A percentile compares a stretch with the other conserved stretches of the same genome.
These are phyloP conservation scores for Drosophila paulistorum DNA, from an alignment of 1,140 invertebrate species.

Conservation along the genomic window DNA sequence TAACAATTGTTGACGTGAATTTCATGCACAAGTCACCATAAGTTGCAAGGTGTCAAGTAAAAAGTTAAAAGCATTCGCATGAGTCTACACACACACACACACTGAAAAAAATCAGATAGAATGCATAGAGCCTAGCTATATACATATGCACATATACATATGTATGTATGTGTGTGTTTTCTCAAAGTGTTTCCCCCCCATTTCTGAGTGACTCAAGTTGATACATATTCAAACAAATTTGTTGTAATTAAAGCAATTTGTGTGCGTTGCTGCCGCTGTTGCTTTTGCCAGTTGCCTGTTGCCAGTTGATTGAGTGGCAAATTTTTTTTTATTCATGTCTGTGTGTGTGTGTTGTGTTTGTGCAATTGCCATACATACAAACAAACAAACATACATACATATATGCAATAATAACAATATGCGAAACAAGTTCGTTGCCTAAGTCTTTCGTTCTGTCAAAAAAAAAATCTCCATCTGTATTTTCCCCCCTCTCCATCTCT, in stretches of 20 bases:
- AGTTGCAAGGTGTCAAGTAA: conserved; percentile 39
- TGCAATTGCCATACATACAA: conserved; percentile 29
- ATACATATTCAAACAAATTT: conserved; percentile 74
- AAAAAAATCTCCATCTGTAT: conserved; percentile 17
- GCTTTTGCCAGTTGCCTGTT: conserved; percentile 49
- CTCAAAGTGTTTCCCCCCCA: conserved; percentile 14
- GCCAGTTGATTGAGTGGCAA: conserved; percentile 76
- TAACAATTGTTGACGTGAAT: conserved; percentile 59
- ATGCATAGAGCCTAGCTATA: neutral
- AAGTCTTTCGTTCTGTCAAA: conserved; percentile 71
- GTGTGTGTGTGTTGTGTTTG: conserved; percentile 38
- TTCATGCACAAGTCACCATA: conserved; percentile 51
- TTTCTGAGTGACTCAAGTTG: conserved; percentile 48
- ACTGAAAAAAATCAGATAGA: conserved; percentile 7
- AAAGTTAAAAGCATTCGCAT: conserved; percentile 46
- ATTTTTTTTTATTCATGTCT: conserved; percentile 51
- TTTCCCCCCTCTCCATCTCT: neutral
- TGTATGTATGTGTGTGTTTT: conserved; percentile 11
- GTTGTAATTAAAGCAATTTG: conserved; percentile 80
- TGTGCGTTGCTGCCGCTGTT: conserved; percentile 61
- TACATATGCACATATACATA: too few species aligned
- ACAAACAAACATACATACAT: neutral
- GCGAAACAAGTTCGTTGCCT: conserved; percentile 75
- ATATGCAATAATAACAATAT: conserved; percentile 33
- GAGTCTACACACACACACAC: neutral